Evolutionary conservation across 2,797 vertebrate genomes (phyloP), one percentile per base, ranked within the genome.

Genomic region (Picus viridis): DNA sequence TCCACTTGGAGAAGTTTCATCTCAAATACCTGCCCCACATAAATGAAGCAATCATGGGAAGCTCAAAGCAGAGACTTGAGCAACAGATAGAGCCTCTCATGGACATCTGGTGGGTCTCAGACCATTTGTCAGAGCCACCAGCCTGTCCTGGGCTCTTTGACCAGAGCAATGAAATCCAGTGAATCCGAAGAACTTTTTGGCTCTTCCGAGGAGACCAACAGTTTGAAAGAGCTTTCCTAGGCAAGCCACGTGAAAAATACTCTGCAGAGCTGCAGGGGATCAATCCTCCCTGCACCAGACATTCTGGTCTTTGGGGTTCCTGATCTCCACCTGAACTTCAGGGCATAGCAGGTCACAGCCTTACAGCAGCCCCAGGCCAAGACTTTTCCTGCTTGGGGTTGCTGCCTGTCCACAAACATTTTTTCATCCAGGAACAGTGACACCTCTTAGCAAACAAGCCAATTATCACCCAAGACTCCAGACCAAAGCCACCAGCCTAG

Each of bases 251-350:
- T 19, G 26, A 45, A 59, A 51, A 79, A 3, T 2, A 2, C 2
- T 23, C 34, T 30, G 9, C 10, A 71, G 61, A 85, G 6, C 7
- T 49, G 15, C 58, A 73, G 12, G 30, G 7, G 17, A 49, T 22
- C 12, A 53, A 19, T n/a, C 59, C 47, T 53, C 14, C 26, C 41
- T 22, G 19, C 16, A 30, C 3, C 15, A 32, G 30, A 7, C 4
- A 24, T 32, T 22, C 16, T 1, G 0, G 0, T 4, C 39, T 68
- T 26, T 3, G 6, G 26, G 19, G 36, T 64, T 72, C 30, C 43
- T 71, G 47, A 53, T 2, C 16, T 51, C 59, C 24, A 57, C 17
- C 22, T 73, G n/a, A 76, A 39, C 39, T 49, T 18, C 22, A 45
- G 36, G 34, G 1, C 39, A 19, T 3, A 5, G 29, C 32, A 18